Base-by-base conservation (phyloP, 2,888 invertebrate genomes). In the Neelides folsomi region DNA sequence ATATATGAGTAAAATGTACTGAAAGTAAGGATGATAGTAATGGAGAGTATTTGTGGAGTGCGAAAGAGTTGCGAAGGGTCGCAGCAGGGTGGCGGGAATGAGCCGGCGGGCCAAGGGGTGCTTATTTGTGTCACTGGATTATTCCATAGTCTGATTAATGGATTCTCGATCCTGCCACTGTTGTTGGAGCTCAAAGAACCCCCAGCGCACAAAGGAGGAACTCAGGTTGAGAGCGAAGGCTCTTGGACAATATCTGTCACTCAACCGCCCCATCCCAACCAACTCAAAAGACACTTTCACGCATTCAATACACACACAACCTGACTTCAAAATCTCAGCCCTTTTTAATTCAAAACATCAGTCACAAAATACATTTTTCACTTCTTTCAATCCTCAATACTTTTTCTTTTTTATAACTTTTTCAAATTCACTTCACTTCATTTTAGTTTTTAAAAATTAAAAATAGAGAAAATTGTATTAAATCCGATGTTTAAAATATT, bases 131-230 rank as follows among this genome's bases (percentile, higher is more conserved):
- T 62, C 62, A 62, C 56, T 62, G 59, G 62, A 62, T 62, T 62
- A 62, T 62, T 62, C 62, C 58, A 62, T 60, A 55, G 62, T 54
- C 62, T 62, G 62, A 62, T 62, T 62, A 62, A 62, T 62, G 62
- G 62, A 62, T 62, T 60, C 55, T 58, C 47, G 37, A 55, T 56
- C 51, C 53, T 55, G 37, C 35, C 12, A 35, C 2, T 15, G n/a
- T 37, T 18, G 37, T 49, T 49, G 36, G 43, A 42, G 41, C 47
- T 48, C 52, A 52, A 46, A 46, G 51, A 46, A 39, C 45, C n/a
- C 45, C n/a, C 34, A 27, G n/a, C 45, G 8, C n/a, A 45, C 45
- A 45, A 13, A 45, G 34, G 18, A 19, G 27, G 27, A 27, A 27
- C 27, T 27, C 4, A 3, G 7, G 27, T 7, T 27, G 7, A 27